Conservation (phyloP, 2,888 invertebrate genomes). For the Leptopilina syphax region DNA sequence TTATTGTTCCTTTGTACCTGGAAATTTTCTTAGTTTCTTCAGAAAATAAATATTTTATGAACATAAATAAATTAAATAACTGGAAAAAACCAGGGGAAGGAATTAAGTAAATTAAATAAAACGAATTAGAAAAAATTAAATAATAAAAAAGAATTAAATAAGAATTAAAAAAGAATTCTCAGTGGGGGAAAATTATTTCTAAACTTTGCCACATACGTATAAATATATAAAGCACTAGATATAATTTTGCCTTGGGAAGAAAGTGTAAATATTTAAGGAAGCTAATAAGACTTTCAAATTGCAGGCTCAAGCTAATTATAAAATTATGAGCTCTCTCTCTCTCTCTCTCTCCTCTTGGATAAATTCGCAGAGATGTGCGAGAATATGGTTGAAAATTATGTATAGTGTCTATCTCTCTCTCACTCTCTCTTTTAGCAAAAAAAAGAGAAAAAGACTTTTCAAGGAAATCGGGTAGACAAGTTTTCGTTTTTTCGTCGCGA, state of each 20-base stretch:
- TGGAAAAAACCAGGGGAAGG: too few relatives aligned
- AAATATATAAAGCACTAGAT: too few relatives aligned
- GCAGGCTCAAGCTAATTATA: slow-evolving; percentile 7
- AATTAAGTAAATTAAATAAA: too few relatives aligned
- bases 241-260: not conserved
- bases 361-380: not conserved
- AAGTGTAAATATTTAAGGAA: slow-evolving; percentile 3
- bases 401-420: not conserved
- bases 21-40: too few relatives aligned
- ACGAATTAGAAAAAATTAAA: too few relatives aligned
- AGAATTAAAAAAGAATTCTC: too few relatives aligned
- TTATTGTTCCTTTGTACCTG: too few relatives aligned
- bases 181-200: too few relatives aligned
- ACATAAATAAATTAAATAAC: too few relatives aligned
- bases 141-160: too few relatives aligned
- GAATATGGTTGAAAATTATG: slow-evolving; percentile 13
- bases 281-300: slow-evolving; percentile 17
- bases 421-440: not conserved
- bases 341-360: not conserved
- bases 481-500: slow-evolving; percentile 33
- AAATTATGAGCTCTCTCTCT: not conserved
- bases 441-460: not conserved
- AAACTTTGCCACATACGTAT: too few relatives aligned
- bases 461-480: slow-evolving; percentile 1
- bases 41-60: too few relatives aligned